These are phyloP conservation scores for Camponotus pennsylvanicus DNA, from an alignment of 1,140 invertebrate species.

Conservation along the genomic window DNA sequence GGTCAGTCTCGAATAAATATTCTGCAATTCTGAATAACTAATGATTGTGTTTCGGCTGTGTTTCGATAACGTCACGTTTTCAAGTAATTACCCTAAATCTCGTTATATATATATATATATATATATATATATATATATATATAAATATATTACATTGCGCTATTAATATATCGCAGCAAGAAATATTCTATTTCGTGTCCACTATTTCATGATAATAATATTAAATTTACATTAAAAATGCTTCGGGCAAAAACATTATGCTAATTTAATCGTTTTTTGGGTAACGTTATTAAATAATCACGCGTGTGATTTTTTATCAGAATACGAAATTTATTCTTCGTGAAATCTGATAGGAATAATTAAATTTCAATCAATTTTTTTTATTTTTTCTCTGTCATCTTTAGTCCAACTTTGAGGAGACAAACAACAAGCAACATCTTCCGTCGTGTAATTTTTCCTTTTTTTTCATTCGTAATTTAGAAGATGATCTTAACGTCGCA, in stretches of 20 bases:
- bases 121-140: too few species aligned
- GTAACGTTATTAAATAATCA: slow-evolving; percentile 33
- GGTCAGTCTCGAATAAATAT: slow-evolving; percentile 20
- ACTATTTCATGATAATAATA: not conserved
- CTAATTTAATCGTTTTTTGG: not conserved
- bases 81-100: not conserved
- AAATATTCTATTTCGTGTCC: not conserved
- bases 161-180: not conserved
- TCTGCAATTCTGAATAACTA: slow-evolving; percentile 9
- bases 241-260: not conserved
- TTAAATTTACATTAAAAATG: not conserved
- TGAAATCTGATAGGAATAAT: not conserved
- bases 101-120: too few species aligned
- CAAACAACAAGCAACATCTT: not conserved
- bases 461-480: slow-evolving; percentile 48
- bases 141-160: not conserved
- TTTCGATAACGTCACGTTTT: not conserved
- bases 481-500: not conserved
- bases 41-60: not conserved
- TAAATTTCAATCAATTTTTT: not conserved
- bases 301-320: not conserved
- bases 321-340: not conserved
- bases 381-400: not conserved
- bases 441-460: slow-evolving; percentile 26
- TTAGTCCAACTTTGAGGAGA: not conserved